phyloP scores from a whole-genome alignment of 2,888 invertebrate species.

The Uropetala carovei region DNA sequence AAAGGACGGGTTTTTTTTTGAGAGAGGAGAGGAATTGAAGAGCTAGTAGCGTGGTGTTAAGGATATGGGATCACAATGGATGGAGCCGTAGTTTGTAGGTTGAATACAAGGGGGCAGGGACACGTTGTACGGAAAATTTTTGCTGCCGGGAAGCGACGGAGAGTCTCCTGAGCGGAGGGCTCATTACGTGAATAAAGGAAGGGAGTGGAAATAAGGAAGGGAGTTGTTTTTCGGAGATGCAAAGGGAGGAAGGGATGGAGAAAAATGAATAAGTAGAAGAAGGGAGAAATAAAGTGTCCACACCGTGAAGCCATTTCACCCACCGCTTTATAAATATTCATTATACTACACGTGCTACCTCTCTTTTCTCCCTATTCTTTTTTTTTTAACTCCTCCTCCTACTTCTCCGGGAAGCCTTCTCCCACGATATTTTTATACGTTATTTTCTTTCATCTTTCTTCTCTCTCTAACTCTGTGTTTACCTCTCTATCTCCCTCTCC shows the following conservation, averaged over 20 bases:
- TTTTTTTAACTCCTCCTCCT: too few relatives aligned
- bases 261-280: slow-evolving; percentile 52
- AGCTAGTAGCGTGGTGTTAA: background rate
- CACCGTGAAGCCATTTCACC: slow-evolving; percentile 60
- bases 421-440: background rate
- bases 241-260: background rate
- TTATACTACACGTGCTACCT: slow-evolving; percentile 50
- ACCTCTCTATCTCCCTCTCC: background rate
- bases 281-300: slow-evolving; percentile 54
- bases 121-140: background rate
- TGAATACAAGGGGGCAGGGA: background rate
- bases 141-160: slow-evolving; percentile 31
- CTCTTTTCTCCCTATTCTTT: background rate
- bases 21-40: background rate
- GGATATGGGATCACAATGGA: background rate
- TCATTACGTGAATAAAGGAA: slow-evolving; percentile 44
- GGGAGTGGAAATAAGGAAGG: background rate
- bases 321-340: slow-evolving; percentile 62
- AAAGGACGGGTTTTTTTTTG: background rate
- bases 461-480: background rate
- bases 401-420: background rate
- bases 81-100: background rate
- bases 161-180: slow-evolving; percentile 16
- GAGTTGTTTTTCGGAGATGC: background rate
- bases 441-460: background rate